Conservation (phyloP, 2,888 invertebrate species). For the Antheraea yamamai region DNA sequence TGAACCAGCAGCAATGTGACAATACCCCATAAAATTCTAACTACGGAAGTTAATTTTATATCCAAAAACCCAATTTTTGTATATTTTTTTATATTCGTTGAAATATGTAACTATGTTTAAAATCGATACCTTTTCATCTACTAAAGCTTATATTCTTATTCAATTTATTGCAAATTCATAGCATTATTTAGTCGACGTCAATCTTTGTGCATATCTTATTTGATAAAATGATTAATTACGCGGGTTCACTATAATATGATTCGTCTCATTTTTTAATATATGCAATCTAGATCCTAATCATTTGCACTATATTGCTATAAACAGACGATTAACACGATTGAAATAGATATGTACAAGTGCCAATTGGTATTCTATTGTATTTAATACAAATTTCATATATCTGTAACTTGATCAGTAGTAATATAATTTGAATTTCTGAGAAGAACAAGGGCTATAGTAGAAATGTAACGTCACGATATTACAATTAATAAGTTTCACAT, state of each 20-base stretch:
- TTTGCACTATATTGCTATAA: constrained; percentile 7
- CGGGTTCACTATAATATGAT: neutral
- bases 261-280: neutral
- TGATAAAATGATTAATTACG: constrained; percentile 7
- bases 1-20: constrained; percentile 85
- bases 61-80: constrained; percentile 62
- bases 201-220: constrained; percentile 29
- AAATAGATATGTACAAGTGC: constrained; percentile 18
- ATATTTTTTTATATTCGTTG: constrained; percentile 52
- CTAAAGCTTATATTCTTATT: constrained; percentile 27
- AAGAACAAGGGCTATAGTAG: neutral
- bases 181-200: constrained; percentile 24
- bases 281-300: neutral
- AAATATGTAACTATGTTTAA: constrained; percentile 42
- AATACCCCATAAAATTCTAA: constrained; percentile 35
- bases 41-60: constrained; percentile 47
- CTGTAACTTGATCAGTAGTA: neutral
- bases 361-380: constrained; percentile 20
- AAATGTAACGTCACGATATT: neutral
- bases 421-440: neutral
- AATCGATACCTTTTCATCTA: constrained; percentile 44
- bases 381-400: constrained; percentile 4
- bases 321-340: neutral
- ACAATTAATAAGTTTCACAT: neutral
- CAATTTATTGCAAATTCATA: neutral